Evolutionary conservation across 2,113 vertebrate genomes (phyloP).

Genomic region (Jaculus jaculus): DNA sequence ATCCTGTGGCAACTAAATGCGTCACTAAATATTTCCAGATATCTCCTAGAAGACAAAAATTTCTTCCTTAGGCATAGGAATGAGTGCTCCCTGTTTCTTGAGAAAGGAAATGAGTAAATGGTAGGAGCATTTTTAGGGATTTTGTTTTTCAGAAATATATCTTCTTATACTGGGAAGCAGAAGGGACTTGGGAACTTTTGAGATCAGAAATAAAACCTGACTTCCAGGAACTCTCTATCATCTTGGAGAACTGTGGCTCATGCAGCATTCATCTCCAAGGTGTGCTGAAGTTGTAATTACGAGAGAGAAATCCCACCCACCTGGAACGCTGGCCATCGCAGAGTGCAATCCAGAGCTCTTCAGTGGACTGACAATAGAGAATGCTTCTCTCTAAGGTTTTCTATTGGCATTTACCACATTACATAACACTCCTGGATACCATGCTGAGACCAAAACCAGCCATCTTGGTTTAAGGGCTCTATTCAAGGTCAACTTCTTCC

Average conservation of each 20-base stretch:
- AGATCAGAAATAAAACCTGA: constrained; percentile 24
- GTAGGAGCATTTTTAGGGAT: background rate
- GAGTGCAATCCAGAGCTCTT: background rate
- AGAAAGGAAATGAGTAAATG: background rate
- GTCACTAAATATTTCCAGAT: background rate
- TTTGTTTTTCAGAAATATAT: background rate
- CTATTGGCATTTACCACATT: background rate
- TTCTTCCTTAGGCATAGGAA: background rate
- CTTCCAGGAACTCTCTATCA: background rate
- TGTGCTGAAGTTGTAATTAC: background rate
- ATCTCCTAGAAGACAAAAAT: background rate
- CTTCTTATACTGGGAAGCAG: background rate
- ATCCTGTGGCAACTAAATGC: background rate
- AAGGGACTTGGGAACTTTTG: background rate
- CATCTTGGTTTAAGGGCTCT: background rate
- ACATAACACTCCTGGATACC: no score
- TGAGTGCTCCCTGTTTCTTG: background rate
- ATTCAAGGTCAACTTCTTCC: background rate
- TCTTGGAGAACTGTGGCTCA: background rate
- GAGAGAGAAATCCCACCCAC: background rate
- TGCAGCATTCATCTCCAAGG: background rate
- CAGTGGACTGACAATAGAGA: background rate
- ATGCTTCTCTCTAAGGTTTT: background rate
- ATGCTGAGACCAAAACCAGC: background rate
- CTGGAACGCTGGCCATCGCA: background rate